A percentile compares a stretch with the other conserved stretches of the same genome.
These are phyloP conservation scores for Potamarius usumacintae DNA, from an alignment of 2,113 vertebrate species.

Conservation along the genomic window DNA sequence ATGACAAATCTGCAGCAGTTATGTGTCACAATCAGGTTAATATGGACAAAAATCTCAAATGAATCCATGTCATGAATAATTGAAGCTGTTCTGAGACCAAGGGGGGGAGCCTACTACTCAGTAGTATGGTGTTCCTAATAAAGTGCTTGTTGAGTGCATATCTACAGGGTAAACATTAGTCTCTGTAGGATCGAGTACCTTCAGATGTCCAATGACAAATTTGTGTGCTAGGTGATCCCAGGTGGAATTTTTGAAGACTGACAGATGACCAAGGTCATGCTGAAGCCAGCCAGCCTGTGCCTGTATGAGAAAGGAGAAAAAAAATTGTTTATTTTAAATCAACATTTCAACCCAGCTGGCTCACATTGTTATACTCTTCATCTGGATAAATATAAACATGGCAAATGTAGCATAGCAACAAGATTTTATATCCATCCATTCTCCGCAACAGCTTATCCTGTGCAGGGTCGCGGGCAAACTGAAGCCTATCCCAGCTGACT, in stretches of 20 bases:
- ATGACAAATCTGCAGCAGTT: not conserved
- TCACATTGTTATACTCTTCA: not conserved
- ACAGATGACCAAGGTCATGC: constrained; percentile 94
- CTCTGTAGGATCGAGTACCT: constrained; percentile 69
- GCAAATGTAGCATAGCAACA: not conserved
- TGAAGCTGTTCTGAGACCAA: not conserved
- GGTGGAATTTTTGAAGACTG: constrained; percentile 84
- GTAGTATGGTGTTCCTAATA: not conserved
- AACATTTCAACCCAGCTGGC: not conserved
- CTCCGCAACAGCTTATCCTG: too few relatives aligned
- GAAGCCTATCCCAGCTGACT: too few relatives aligned
- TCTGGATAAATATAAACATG: not conserved
- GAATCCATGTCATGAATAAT: not conserved
- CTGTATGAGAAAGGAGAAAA: constrained; percentile 61
- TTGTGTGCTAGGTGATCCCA: constrained; percentile 92
- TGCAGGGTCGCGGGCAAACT: too few relatives aligned
- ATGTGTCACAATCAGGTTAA: not conserved
- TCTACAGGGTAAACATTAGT: not conserved
- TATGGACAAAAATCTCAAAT: not conserved
- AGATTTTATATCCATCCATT: too few relatives aligned
- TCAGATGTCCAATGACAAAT: constrained; percentile 90
- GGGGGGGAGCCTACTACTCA: not conserved
- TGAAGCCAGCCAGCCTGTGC: constrained; percentile 93
- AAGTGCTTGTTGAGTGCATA: too few relatives aligned
- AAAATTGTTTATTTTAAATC: not conserved